A percentile compares a stretch with the other conserved stretches of the same genome.
Evolutionary conservation across 2,113 vertebrate genomes (phyloP).

Genomic region (Apteryx mantelli): DNA sequence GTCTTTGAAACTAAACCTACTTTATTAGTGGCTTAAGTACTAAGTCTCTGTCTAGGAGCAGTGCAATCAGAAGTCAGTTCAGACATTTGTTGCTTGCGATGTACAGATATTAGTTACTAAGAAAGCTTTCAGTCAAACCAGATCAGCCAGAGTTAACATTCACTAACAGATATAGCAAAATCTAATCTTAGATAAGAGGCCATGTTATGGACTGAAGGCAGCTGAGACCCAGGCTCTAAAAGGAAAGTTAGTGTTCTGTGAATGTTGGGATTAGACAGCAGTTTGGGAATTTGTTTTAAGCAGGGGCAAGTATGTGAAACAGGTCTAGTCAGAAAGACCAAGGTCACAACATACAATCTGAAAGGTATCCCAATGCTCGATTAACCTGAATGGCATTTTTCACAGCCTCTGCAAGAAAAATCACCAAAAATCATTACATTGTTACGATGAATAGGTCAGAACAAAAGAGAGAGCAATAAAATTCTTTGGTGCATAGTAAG

Average conservation of each 20-base stretch:
- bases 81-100: not conserved
- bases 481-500: not conserved
- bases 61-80: not conserved
- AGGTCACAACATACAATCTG: not conserved
- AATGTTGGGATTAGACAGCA: not conserved
- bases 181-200: not conserved
- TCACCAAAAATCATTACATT: not conserved
- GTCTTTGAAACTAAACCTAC: not conserved
- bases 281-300: not conserved
- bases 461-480: not conserved
- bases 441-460: not conserved
- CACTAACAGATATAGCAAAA: not conserved
- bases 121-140: not conserved
- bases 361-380: not conserved
- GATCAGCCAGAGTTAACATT: not conserved
- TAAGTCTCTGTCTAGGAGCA: not conserved
- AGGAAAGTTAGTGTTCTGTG: not conserved
- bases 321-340: not conserved
- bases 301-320: not conserved
- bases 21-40: not conserved
- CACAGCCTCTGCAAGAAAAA: not conserved
- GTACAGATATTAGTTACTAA: not conserved
- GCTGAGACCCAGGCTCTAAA: not conserved
- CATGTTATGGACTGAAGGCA: not conserved
- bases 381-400: not conserved